phyloP scores from a whole-genome alignment of 1,140 invertebrate species.

The Caenorhabditis tropicalis region DNA sequence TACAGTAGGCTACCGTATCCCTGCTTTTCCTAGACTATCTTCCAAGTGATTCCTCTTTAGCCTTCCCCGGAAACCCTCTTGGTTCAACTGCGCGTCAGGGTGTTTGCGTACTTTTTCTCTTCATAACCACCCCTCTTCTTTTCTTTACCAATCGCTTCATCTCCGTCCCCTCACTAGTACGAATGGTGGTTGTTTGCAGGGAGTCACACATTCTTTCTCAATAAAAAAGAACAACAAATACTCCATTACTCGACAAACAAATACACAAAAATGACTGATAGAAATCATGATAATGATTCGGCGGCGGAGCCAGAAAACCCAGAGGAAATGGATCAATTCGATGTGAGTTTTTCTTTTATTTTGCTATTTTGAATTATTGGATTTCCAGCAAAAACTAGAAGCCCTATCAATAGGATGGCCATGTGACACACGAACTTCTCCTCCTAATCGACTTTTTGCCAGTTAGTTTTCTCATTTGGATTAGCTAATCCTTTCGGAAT shows the following conservation, averaged over 20 bases:
- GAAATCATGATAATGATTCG: no score
- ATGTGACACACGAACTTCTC: not conserved
- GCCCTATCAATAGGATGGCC: not conserved
- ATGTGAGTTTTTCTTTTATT: not conserved
- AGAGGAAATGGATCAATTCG: not conserved
- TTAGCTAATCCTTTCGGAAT: not conserved
- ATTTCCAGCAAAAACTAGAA: not conserved
- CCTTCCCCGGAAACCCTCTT: no score
- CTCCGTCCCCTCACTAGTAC: slow-evolving; percentile 19
- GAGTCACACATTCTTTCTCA: slow-evolving; percentile 6
- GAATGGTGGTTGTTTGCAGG: slow-evolving; percentile 19
- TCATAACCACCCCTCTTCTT: not conserved
- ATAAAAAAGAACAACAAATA: not conserved
- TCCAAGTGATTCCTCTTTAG: not conserved
- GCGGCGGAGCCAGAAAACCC: not conserved
- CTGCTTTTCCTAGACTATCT: not conserved
- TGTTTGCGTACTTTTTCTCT: not conserved
- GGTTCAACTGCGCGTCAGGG: not conserved
- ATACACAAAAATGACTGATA: not conserved
- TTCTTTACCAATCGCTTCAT: not conserved
- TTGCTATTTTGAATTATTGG: not conserved
- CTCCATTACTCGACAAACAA: not conserved
- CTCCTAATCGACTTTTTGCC: not conserved
- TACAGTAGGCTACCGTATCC: no score
- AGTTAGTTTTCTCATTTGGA: not conserved